These are phyloP conservation scores for Zosterops japonicus DNA, from an alignment of 2,113 vertebrate genomes.

Conservation along the genomic window DNA sequence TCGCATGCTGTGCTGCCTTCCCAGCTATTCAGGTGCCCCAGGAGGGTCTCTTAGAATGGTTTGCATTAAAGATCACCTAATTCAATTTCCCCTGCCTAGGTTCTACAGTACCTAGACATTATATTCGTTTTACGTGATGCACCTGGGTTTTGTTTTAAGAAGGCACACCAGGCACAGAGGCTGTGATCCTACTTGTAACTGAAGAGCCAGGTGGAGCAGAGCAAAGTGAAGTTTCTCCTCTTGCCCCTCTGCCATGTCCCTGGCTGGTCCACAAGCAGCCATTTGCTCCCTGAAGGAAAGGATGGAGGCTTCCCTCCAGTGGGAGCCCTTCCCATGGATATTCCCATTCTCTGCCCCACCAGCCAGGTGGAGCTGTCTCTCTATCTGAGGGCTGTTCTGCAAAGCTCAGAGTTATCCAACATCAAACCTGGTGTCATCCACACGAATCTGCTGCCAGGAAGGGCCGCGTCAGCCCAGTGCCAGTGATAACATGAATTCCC, in stretches of 20 bases:
- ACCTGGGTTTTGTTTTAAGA: background rate
- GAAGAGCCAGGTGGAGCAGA: background rate
- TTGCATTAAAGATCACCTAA: background rate
- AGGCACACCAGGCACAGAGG: background rate
- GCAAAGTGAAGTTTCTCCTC: background rate
- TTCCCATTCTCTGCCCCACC: background rate
- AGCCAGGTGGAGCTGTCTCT: background rate
- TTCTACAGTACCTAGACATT: background rate
- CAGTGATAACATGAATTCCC: background rate
- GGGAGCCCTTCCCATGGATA: background rate
- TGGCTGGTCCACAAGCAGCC: background rate
- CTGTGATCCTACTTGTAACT: background rate
- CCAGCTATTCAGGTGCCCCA: background rate
- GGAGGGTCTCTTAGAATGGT: background rate
- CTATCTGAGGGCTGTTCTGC: background rate
- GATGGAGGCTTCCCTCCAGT: background rate
- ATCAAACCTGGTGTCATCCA: background rate
- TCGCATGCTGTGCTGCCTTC: background rate
- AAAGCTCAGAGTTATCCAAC: background rate
- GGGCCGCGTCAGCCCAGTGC: background rate
- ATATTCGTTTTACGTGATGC: rapidly evolving
- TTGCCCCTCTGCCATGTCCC: background rate
- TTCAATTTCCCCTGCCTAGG: background rate
- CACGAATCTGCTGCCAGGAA: background rate
- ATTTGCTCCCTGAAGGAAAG: background rate